Evolutionary conservation across 2,888 invertebrate species (phyloP), one percentile per base, ranked within the genome.

Genomic region (Auanema sp.): DNA sequence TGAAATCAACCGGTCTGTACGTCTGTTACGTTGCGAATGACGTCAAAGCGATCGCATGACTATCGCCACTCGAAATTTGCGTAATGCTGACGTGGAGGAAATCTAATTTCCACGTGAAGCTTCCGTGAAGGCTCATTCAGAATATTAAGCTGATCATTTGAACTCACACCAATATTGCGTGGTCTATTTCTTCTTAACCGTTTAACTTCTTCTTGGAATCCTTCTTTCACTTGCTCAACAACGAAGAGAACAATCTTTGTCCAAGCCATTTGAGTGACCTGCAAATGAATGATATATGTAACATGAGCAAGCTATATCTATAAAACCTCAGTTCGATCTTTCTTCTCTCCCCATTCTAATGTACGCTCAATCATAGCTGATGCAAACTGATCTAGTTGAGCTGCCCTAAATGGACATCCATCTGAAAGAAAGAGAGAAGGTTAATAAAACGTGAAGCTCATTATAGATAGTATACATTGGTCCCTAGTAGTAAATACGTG

Each of bases 231-330:
- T 16, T 71, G 71, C 42, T 73, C 76, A 2, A 71, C 61, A n/a
- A 76, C 68, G 52, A 76, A 76, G 5, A 76, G 53, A 10, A 76
- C 73, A 25, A 76, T 76, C 53, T 76, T 74, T 24, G 76, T 76
- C 76, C 76, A 76, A 10, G 71, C 76, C 53, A 58, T 63, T 64
- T 76, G 76, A 11, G 71, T 71, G 11, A 71, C 65, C 73, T 71
- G 56, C 44, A 59, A 14, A 33, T 33, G 33, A 33, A 33, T 3
- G 8, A n/a, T 23, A 21, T 11, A 23, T 5, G 25, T 11, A 55
- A 40, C 40, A 8, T 11, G 18, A 4, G 16, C 11, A 44, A 44
- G n/a, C 18, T 33, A 1, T 12, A 25, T 1, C 23, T 18, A 16
- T 41, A 14, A 1, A 33, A 71, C 72, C 63, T 72, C 74, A n/a